A percentile compares a stretch with the other conserved stretches of the same genome.
Conservation (phyloP, 2,888 invertebrate genomes). For the Shargacucullia verbasci region DNA sequence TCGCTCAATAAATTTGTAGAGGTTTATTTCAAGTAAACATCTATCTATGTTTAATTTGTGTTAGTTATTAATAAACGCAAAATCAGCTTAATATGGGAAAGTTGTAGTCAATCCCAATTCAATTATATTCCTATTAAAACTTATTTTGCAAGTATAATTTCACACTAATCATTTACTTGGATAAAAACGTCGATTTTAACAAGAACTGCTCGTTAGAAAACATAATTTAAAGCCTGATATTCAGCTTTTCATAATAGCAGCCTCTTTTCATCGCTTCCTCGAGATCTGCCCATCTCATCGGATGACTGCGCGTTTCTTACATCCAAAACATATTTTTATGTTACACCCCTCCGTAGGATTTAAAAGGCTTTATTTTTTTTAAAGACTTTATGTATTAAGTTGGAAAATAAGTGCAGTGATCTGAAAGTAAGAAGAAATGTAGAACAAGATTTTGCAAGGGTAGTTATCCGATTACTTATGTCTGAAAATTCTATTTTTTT, state of each 20-base stretch:
- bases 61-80: too few species aligned
- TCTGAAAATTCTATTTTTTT: too few species aligned
- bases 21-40: too few species aligned
- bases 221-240: slow-evolving; percentile 41
- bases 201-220: slow-evolving; percentile 26
- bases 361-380: background rate
- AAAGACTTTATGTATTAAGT: background rate
- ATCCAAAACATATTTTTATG: slow-evolving; percentile 73
- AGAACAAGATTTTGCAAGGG: too few species aligned
- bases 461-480: too few species aligned
- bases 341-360: slow-evolving; percentile 28
- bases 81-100: too few species aligned
- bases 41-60: too few species aligned
- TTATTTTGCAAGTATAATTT: slow-evolving; percentile 12
- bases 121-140: too few species aligned
- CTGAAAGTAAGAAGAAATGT: too few species aligned
- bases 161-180: slow-evolving; percentile 12
- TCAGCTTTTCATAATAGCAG: slow-evolving; percentile 31
- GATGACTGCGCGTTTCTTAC: slow-evolving; percentile 59
- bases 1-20: too few species aligned
- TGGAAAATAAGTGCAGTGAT: too few species aligned
- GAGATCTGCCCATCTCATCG: slow-evolving; percentile 38
- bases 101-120: too few species aligned
- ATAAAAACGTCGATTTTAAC: slow-evolving; percentile 21
- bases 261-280: slow-evolving; percentile 22